Evolutionary conservation across 2,888 invertebrate species (phyloP).

Genomic region (Leptopterna dolabrata): DNA sequence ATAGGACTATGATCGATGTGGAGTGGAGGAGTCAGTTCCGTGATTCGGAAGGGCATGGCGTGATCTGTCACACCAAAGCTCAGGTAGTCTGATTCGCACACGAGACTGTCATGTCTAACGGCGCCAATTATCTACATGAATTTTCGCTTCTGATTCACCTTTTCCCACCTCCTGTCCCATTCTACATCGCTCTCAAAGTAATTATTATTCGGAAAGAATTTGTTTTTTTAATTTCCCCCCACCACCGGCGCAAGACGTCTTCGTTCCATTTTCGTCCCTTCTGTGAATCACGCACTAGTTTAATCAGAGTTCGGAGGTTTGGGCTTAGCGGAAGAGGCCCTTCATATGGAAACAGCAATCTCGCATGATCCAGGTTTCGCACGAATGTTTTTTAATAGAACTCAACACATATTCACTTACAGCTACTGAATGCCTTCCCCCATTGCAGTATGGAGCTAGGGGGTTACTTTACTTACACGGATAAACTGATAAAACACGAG

Average conservation of each 20-base stretch:
- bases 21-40: neutral
- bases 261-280: neutral
- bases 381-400: constrained; percentile 3
- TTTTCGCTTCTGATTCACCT: constrained; percentile 49
- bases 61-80: constrained; percentile 50
- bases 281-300: constrained; percentile 37
- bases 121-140: constrained; percentile 54
- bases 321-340: neutral
- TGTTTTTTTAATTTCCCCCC: constrained; percentile 46
- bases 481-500: too few species aligned
- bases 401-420: neutral
- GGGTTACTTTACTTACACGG: too few species aligned
- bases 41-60: constrained; percentile 27
- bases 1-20: constrained; percentile 13
- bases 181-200: neutral
- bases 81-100: constrained; percentile 54
- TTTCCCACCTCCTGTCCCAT: neutral
- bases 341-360: neutral
- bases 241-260: neutral
- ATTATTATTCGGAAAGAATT: constrained; percentile 50
- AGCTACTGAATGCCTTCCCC: neutral
- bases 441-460: neutral
- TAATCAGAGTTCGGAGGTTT: neutral
- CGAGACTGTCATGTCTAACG: constrained; percentile 53
- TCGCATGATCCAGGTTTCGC: neutral